Conservation (phyloP, 2,888 invertebrate species). For the Philereme transversata region DNA sequence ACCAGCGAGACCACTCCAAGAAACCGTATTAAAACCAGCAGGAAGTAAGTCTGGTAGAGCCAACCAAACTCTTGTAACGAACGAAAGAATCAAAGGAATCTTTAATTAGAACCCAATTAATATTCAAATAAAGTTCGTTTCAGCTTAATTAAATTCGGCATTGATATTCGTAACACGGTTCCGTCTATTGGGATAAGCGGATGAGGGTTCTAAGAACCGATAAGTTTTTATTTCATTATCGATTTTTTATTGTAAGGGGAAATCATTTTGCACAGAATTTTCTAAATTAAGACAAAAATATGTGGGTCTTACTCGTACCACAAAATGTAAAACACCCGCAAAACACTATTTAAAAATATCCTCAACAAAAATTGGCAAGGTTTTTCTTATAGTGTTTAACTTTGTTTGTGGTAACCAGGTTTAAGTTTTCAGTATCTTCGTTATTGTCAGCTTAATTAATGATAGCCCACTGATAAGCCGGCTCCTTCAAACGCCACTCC, state of each 20-base stretch:
- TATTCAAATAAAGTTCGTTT: constrained; percentile 35
- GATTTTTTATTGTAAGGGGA: neutral
- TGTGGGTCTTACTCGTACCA: too few relatives aligned
- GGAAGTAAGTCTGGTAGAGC: constrained; percentile 1
- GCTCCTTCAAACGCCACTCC: too few relatives aligned
- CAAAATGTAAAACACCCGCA: too few relatives aligned
- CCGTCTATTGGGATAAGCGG: neutral
- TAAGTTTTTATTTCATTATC: constrained; percentile 3
- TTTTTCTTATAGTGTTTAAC: too few relatives aligned
- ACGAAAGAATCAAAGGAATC: constrained; percentile 23
- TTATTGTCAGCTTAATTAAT: too few relatives aligned
- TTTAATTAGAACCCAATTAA: constrained; percentile 35
- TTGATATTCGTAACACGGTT: constrained; percentile 37
- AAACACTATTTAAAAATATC: too few relatives aligned
- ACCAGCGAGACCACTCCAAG: neutral
- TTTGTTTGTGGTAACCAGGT: too few relatives aligned
- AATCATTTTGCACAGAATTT: too few relatives aligned
- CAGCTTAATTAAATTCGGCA: constrained; percentile 35
- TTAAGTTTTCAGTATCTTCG: too few relatives aligned
- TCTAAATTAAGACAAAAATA: too few relatives aligned
- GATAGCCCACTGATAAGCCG: too few relatives aligned
- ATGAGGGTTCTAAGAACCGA: constrained; percentile 16
- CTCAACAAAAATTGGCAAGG: too few relatives aligned
- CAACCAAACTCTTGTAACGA: constrained; percentile 15
- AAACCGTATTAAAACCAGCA: neutral